phyloP scores from a whole-genome alignment of 2,797 vertebrate species.

The Hypotaenidia okinawae region DNA sequence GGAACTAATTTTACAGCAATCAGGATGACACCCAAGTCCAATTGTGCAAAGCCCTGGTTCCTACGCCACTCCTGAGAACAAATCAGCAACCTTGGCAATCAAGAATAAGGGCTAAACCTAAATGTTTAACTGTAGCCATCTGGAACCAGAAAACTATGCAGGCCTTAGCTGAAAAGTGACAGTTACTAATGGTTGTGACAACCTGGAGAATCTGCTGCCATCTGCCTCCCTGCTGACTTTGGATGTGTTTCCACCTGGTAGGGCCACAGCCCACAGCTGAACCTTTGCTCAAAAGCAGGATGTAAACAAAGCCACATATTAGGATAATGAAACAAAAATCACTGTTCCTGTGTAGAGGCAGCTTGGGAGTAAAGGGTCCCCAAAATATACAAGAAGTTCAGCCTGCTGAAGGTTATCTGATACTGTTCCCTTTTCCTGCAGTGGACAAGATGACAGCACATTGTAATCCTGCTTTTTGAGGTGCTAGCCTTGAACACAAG shows the following conservation, averaged over 20 bases:
- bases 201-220: neutral
- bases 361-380: neutral
- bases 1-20: neutral
- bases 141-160: neutral
- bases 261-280: neutral
- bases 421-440: rapidly evolving
- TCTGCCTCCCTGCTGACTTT: constrained; percentile 2
- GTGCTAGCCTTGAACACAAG: neutral
- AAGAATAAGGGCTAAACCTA: neutral
- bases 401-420: neutral
- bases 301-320: neutral
- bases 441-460: neutral
- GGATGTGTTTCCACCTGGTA: neutral
- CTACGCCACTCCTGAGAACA: neutral
- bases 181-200: neutral
- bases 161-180: neutral
- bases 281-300: neutral
- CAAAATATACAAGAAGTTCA: neutral
- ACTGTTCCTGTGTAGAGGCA: neutral
- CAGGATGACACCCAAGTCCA: neutral
- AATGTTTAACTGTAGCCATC: neutral
- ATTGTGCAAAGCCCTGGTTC: neutral
- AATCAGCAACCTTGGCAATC: neutral
- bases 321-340: neutral
- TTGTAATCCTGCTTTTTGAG: neutral